These are phyloP conservation scores for Osmerus eperlanus DNA, from an alignment of 2,113 vertebrate species.

Conservation along the genomic window DNA sequence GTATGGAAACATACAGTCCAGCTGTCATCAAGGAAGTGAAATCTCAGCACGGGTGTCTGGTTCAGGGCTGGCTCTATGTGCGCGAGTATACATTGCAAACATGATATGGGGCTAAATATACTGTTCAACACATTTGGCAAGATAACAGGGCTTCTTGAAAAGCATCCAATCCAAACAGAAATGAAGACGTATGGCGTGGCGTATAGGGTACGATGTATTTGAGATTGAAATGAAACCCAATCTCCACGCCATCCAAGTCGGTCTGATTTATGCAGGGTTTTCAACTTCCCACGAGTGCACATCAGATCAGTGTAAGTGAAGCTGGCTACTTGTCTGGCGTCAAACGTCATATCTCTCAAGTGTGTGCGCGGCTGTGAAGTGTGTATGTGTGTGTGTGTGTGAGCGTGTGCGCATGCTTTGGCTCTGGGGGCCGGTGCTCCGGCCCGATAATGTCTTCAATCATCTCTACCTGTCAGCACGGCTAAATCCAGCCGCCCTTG, in stretches of 20 bases:
- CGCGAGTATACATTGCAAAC: too few relatives aligned
- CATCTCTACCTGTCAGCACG: constrained; percentile 69
- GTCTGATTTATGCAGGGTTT: neutral
- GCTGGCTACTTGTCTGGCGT: neutral
- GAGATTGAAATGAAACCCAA: neutral
- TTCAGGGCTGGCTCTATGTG: too few relatives aligned
- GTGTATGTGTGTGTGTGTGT: constrained; percentile 28
- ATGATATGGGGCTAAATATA: too few relatives aligned
- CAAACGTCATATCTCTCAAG: neutral
- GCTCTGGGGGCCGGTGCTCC: constrained; percentile 68
- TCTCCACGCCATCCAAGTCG: neutral
- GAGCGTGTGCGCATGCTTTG: constrained; percentile 60
- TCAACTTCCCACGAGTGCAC: neutral
- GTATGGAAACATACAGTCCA: too few relatives aligned
- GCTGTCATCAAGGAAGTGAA: too few relatives aligned
- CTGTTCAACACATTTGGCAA: too few relatives aligned
- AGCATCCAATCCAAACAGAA: neutral
- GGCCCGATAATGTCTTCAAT: constrained; percentile 76
- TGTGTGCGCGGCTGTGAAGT: neutral
- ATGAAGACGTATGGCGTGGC: neutral
- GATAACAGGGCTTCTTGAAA: too few relatives aligned
- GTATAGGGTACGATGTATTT: neutral
- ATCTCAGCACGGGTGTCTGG: too few relatives aligned
- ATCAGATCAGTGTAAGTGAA: neutral
- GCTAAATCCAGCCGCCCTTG: constrained; percentile 75